Base-by-base conservation (phyloP, 2,113 vertebrate genomes). In the Ptilorrhoa leucosticta region DNA sequence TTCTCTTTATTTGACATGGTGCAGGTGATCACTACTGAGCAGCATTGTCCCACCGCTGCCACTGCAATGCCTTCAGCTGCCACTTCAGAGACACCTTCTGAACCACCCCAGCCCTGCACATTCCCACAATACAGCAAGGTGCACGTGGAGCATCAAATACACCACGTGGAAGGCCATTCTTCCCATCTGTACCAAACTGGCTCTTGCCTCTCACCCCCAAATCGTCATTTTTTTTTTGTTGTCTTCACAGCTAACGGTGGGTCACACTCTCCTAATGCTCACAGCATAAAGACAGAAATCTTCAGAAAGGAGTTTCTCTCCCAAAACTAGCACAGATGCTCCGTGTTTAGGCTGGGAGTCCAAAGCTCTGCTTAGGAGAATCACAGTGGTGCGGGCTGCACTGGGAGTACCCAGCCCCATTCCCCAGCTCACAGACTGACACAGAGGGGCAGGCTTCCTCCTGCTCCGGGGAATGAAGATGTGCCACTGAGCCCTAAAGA, bases 391-490 rank as follows among this genome's bases (percentile, higher is more conserved):
- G 1, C 53, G 45, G 15, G 35, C 54, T 80, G 13, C 31, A 15
- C 37, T 72, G 18, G 35, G 15, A 85, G 23, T 18, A 37, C 22
- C 8, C 2, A 7, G 45, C 17, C 6, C 44, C 47, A 7, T 15
- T n/a, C 24, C 26, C 48, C 37, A 30, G 33, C 2, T 3, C 44
- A n/a, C 13, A 35, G 27, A 15, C 0, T 0, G 39, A 33, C 58
- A 33, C 35, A 51, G 39, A 83, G 11, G 44, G 24, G 18, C 22
- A 82, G 37, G 27, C 37, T 80, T 66, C n/a, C 27, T 61, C 20
- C 37, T 11, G 44, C 42, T 53, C 18, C 42, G 12, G 9, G 4
- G 26, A 27, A 63, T 9, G 35, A 51, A 57, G 37, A 39, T 4
- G n/a, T 26, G 31, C 24, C 40, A 20, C 33, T 65, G 44, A 44